phyloP scores from a whole-genome alignment of 2,888 invertebrate species.

The Caradrina kadenii region DNA sequence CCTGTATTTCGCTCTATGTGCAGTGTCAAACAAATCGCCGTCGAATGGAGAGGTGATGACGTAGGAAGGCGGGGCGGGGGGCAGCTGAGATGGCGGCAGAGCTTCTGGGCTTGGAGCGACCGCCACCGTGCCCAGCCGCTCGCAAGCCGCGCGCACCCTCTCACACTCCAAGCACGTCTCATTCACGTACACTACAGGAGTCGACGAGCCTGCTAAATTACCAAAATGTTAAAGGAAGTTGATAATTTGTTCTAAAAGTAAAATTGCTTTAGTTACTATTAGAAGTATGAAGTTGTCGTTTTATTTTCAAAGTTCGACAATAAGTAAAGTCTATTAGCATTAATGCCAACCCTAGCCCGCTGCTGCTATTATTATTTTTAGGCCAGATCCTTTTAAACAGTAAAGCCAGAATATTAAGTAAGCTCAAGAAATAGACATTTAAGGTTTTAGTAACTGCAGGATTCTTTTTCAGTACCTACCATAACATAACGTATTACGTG shows the following conservation, averaged over 20 bases:
- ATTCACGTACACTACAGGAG: conserved; percentile 85
- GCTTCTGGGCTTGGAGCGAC: conserved; percentile 82
- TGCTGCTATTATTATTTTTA: conserved; percentile 3
- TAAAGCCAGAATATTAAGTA: conserved; percentile 1
- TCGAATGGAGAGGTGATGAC: conserved; percentile 94
- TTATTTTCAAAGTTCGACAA: conserved; percentile 9
- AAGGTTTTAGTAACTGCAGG: conserved; percentile 7
- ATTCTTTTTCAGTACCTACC: conserved; percentile 4
- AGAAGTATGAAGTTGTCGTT: background rate
- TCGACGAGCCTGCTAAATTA: conserved; percentile 80
- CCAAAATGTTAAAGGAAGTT: conserved; percentile 26
- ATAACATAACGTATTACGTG: conserved; percentile 17
- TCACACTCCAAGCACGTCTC: conserved; percentile 88
- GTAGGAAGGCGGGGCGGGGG: conserved; percentile 82
- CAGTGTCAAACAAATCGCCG: conserved; percentile 92
- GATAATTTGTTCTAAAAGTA: conserved; percentile 9
- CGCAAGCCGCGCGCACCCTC: conserved; percentile 87
- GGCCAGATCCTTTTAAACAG: background rate
- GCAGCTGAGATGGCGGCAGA: conserved; percentile 80
- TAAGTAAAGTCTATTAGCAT: background rate
- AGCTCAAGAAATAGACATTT: conserved; percentile 4
- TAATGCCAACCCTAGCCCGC: conserved; percentile 29
- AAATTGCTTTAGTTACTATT: conserved; percentile 3
- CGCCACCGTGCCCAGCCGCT: conserved; percentile 85
- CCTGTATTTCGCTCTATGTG: conserved; percentile 91